Evolutionary conservation across 2,888 invertebrate genomes (phyloP), one percentile per base, ranked within the genome.

Genomic region (Carpatolechia fugitivella): DNA sequence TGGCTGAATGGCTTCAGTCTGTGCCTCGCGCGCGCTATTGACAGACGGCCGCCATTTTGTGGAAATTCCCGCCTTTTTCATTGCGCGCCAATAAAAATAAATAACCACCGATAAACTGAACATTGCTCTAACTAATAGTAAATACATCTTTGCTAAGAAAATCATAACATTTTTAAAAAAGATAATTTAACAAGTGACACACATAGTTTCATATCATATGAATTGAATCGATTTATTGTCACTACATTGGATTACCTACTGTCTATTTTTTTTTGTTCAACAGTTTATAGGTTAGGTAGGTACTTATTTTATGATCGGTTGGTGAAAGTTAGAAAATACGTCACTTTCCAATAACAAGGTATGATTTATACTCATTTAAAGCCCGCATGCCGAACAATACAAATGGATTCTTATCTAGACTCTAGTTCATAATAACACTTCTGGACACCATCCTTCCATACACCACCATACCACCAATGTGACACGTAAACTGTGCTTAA

Each of bases 1-100:
- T 55, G 60, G 49, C 44, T 44, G 72, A 74, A 77, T 72, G 65
- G 58, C 64, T 70, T 81, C 79, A 87, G 88, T 87, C 66, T 57
- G 66, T 69, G 72, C 72, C 70, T 59, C 70, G 80, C 79, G 73
- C 75, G 72, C 76, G 74, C 55, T 57, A 58, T 58, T 62, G 68
- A 62, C 69, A 74, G 74, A 63, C 74, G 84, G 64, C 62, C 60
- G 72, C 76, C 76, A 77, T 78, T 54, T 76, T 73, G 66, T 63
- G 48, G 55, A 67, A 67, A 63, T 79, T 80, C 76, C 80, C 84
- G 80, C 81, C 66, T 62, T 76, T 74, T 63, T 58, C 56, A 56
- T 63, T 56, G 60, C 64, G 59, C 56, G 48, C 57, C 52, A 48
- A 52, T 5, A 14, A 7, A 11, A 33, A 31, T 16, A 11, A 33